Evolutionary conservation across 2,113 vertebrate species (phyloP).

Genomic region (Upupa epops): DNA sequence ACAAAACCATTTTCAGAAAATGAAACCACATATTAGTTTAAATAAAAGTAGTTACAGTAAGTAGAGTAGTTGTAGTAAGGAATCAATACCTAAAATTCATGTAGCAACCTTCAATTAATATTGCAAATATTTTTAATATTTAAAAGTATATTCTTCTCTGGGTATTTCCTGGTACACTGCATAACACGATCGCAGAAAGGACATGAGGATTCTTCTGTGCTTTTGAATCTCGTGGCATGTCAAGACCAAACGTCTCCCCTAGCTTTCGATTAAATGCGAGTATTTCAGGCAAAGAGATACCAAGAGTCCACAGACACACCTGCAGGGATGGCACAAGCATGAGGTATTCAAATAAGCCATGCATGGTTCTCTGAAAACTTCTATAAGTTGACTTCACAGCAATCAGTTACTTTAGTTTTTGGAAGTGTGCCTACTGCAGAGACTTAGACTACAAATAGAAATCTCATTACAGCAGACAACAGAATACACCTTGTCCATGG

Average conservation of each 20-base stretch:
- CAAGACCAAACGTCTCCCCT: neutral
- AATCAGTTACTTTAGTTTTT: neutral
- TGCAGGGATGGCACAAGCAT: accelerated
- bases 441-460: neutral
- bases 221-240: neutral
- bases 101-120: neutral
- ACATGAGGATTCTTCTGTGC: accelerated
- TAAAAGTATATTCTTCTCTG: neutral
- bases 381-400: neutral
- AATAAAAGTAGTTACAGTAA: too few relatives aligned
- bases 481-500: too few relatives aligned
- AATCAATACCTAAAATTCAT: neutral
- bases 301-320: neutral
- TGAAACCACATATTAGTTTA: neutral
- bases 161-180: neutral
- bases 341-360: neutral
- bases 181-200: neutral
- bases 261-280: neutral
- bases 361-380: neutral
- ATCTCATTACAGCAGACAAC: neutral
- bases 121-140: neutral
- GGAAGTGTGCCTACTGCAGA: neutral
- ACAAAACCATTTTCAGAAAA: neutral
- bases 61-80: neutral
- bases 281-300: too few relatives aligned